Evolutionary conservation across 2,888 invertebrate genomes (phyloP).

Genomic region (Metacarcinus magister): DNA sequence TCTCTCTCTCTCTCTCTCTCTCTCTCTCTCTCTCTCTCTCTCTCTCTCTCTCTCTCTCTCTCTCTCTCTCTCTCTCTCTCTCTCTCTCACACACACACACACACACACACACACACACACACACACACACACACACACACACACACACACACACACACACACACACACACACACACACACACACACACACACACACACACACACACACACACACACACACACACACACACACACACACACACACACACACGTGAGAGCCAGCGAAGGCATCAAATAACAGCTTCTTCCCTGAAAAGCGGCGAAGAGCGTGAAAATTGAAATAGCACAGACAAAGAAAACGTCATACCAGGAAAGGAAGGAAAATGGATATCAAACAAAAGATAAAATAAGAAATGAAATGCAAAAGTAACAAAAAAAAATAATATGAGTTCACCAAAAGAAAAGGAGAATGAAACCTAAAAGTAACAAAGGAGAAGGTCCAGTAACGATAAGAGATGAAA

Average conservation of each 20-base stretch:
- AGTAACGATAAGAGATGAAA: no score
- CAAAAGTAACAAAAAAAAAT: background rate
- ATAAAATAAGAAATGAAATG: background rate
- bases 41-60: slow-evolving; percentile 39
- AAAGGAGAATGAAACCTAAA: background rate
- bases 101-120: no score
- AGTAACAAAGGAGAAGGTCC: background rate
- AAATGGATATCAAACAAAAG: background rate
- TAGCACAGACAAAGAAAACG: background rate
- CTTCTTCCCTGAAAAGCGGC: background rate
- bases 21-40: slow-evolving; percentile 39
- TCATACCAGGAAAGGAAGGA: background rate
- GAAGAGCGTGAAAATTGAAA: background rate
- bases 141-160: no score
- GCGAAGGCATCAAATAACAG: no score
- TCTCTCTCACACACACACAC: background rate
- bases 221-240: no score
- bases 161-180: no score
- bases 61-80: slow-evolving; percentile 37
- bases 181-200: no score
- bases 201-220: no score
- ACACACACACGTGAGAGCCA: no score
- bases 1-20: slow-evolving; percentile 39
- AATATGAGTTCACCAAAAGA: background rate
- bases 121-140: no score